Base-by-base conservation (phyloP, 2,113 vertebrate species). In the Percina caprodes region DNA sequence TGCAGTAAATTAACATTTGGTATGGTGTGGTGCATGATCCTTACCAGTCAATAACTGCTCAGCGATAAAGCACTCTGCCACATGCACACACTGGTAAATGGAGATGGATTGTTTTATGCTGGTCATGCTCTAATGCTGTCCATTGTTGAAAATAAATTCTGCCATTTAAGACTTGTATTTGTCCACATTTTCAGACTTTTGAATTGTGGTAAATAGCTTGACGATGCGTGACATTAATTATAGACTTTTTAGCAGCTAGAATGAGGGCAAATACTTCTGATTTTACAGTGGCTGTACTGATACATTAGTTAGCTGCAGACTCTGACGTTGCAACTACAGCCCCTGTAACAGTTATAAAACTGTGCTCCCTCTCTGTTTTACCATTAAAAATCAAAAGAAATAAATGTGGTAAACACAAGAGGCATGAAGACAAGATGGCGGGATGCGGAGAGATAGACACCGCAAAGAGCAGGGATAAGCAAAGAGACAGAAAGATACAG, bases 1-100 rank as follows among this genome's bases (percentile, higher is more conserved):
- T 49, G 77, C 79, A 72, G 59, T 19, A 71, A 82, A 87, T 85
- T 77, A 75, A 45, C 65, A 77, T 87, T 76, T 69, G 35, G 60
- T 13, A 10, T 13, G 42, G 60, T 61, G 55, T 24, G 46, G 23
- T 66, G 63, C 24, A 60, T 4, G 2, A 45, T 54, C 42, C 49
- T 42, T 9, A 66, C 26, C 12, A n/a, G 60, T 82, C 66, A 67
- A 68, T 72, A 66, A 45, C 16, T 59, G 48, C 69, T 51, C 46
- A 54, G 48, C 1, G 0, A 23, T 67, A 6, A 35, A 35, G n/a
- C 58, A 39, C 48, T 33, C 58, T 55, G 49, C 18, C 51, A 18
- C 33, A 70, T 26, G n/a, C 46, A 23, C 39, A 70, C 48, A 54
- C 13, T 11, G 39, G 18, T 55, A 5, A 62, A 59, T 26, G 18